Percentiles rank a stretch among this genome's conserved stretches.
phyloP scores from a whole-genome alignment of 2,113 vertebrate species.

The Dicrurus megarhynchus region DNA sequence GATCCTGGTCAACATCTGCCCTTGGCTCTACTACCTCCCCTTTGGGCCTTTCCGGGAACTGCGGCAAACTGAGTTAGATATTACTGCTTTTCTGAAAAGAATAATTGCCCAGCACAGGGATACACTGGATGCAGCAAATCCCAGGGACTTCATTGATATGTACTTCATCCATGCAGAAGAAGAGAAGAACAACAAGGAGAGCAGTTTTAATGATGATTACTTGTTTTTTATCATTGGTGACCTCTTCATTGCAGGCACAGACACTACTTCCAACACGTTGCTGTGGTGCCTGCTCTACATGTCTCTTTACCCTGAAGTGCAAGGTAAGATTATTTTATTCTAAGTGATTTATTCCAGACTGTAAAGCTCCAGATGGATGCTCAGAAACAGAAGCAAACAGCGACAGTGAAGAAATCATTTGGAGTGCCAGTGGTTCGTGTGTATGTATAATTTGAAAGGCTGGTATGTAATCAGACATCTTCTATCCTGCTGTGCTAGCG shows the following conservation, averaged over 20 bases:
- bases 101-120: constrained; percentile 85
- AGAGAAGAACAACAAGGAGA: constrained; percentile 67
- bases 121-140: constrained; percentile 79
- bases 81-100: constrained; percentile 86
- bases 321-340: constrained; percentile 77
- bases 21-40: constrained; percentile 89
- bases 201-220: constrained; percentile 89
- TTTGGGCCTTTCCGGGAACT: constrained; percentile 87
- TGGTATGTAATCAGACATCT: neutral
- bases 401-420: rapidly evolving
- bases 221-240: constrained; percentile 93
- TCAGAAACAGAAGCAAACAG: neutral
- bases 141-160: constrained; percentile 93
- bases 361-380: neutral
- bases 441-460: neutral
- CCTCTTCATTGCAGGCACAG: constrained; percentile 94
- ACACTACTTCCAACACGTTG: constrained; percentile 94
- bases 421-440: rapidly evolving
- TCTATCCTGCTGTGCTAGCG: neutral
- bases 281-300: constrained; percentile 95
- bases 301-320: constrained; percentile 82
- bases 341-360: neutral
- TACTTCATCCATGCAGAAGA: constrained; percentile 86
- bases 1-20: constrained; percentile 86
- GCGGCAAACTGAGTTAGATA: constrained; percentile 83